A percentile compares a stretch with the other conserved stretches of the same genome.
Evolutionary conservation across 2,888 invertebrate genomes (phyloP).

Genomic region (Luperina testacea): DNA sequence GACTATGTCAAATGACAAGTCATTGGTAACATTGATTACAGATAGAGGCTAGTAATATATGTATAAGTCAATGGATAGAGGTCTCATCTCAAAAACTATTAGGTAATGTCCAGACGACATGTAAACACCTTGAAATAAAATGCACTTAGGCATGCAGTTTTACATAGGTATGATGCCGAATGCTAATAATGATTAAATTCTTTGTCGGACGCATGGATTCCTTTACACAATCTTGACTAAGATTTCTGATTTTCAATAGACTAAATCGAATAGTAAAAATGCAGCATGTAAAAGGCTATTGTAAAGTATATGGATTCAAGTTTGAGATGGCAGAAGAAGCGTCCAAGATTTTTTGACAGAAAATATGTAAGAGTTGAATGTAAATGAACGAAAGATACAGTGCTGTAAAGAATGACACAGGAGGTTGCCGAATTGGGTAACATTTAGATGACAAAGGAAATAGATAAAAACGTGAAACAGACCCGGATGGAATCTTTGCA

Average conservation of each 20-base stretch:
- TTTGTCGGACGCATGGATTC: not conserved
- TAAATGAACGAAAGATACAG: not conserved
- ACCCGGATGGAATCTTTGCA: not conserved
- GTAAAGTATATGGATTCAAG: not conserved
- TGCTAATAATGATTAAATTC: not conserved
- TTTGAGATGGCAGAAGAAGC: not conserved
- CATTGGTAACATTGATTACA: not conserved
- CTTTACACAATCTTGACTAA: not conserved
- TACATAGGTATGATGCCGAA: not conserved
- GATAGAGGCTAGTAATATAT: too few species aligned
- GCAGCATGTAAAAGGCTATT: too few species aligned
- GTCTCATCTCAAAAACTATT: not conserved
- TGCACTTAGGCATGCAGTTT: not conserved
- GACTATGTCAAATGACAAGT: not conserved
- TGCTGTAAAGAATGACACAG: too few species aligned
- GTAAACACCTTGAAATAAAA: not conserved
- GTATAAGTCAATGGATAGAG: not conserved
- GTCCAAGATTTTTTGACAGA: not conserved
- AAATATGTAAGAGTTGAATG: not conserved
- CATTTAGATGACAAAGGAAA: not conserved
- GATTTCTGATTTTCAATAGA: not conserved
- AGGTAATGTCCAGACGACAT: too few species aligned
- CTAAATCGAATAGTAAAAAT: not conserved
- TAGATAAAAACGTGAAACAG: not conserved
- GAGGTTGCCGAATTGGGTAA: not conserved